A percentile compares a stretch with the other conserved stretches of the same genome.
phyloP scores from a whole-genome alignment of 2,113 vertebrate genomes.

The Semnornis frantzii region DNA sequence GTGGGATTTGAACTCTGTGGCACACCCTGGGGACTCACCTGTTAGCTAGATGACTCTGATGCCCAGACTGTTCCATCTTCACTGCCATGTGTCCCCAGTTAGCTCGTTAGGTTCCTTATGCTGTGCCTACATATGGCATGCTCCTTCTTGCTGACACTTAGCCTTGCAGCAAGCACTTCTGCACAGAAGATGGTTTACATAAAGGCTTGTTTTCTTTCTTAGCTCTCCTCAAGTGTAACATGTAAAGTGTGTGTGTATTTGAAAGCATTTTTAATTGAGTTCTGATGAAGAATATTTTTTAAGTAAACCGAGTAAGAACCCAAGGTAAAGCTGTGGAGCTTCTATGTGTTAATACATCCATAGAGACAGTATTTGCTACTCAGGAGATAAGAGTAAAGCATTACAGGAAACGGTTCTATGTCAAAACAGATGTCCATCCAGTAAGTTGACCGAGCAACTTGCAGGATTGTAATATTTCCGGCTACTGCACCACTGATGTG shows the following conservation, averaged over 20 bases:
- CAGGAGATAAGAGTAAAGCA: not conserved
- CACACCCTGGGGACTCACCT: not conserved
- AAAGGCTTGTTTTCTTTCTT: not conserved
- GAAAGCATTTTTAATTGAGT: not conserved
- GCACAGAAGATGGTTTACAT: not conserved
- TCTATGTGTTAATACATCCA: not conserved
- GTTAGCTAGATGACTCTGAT: not conserved
- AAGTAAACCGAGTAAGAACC: not conserved
- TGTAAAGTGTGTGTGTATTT: not conserved
- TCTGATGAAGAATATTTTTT: not conserved
- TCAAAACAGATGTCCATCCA: not conserved
- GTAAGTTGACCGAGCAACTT: not conserved
- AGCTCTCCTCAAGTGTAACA: not conserved
- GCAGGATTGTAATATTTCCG: not conserved
- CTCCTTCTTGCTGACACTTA: not conserved
- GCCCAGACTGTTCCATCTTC: not conserved
- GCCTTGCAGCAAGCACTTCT: not conserved
- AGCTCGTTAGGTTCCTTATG: not conserved
- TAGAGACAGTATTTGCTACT: not conserved
- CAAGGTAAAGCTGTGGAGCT: not conserved
- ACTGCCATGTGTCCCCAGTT: not conserved
- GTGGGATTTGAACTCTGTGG: not conserved
- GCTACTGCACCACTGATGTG: not conserved
- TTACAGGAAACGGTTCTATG: not conserved
- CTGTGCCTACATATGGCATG: accelerated